Base-by-base conservation (phyloP, 2,797 vertebrate genomes). In the Euphonia xanthogaster region DNA sequence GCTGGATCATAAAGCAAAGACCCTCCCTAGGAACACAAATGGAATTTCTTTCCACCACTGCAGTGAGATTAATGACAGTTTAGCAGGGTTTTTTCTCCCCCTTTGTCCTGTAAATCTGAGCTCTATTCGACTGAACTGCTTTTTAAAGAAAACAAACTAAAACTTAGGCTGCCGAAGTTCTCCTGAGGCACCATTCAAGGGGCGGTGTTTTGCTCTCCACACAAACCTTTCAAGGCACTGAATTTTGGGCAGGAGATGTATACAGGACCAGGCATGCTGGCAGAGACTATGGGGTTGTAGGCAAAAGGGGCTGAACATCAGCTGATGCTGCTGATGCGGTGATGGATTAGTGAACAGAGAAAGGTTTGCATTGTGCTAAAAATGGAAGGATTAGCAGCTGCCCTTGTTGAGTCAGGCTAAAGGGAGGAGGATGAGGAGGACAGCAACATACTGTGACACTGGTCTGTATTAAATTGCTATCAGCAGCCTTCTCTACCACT, bases 351-450 rank as follows among this genome's bases (percentile, higher is more conserved):
- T 1, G 39, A 90, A 70, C n/a, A 88, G 68, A 95, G 89, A 94
- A 94, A 88, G 92, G 94, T 94, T 95, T 92, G 76, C 82, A 93
- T 96, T 97, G 94, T 96, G 80, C 88, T 94, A 80, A 92, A 96
- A 97, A 94, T 82, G 86, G 87, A 89, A 82, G 65, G 94, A 97
- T 97, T 96, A 97, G 47, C 75, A 92, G 76, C 88, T 83, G 92
- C 65, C 81, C 76, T 94, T 88, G 78, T 93, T 93, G 93, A 91
- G 72, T 90, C 68, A 88, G 67, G 75, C 39, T 16, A 48, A 39
- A 76, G 81, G 75, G 94, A 94, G 54, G 70, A 95, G 80, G 25
- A 83, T 86, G 88, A 96, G 70, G 44, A 82, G 68, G 39, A 57
- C 35, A 39, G 63, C 58, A 84, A 54, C 18, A 8, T 40, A 51